A percentile compares a stretch with the other conserved stretches of the same genome.
Evolutionary conservation across 2,888 invertebrate genomes (phyloP).

Genomic region (Eupelmus urozonus): DNA sequence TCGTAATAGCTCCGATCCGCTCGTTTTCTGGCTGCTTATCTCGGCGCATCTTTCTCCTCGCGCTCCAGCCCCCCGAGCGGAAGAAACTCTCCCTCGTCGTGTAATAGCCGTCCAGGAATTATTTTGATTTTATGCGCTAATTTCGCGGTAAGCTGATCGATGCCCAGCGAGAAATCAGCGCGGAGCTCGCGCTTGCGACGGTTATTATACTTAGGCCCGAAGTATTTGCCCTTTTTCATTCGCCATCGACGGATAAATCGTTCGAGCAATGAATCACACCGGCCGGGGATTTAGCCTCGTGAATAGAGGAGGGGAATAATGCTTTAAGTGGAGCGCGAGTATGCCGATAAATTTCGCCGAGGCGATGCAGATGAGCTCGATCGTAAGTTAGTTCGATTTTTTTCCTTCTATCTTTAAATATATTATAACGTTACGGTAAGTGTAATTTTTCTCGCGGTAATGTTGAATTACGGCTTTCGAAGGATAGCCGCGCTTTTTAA

Average conservation of each 20-base stretch:
- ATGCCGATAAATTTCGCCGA: not conserved
- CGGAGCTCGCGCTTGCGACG: not conserved
- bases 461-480: too few species aligned
- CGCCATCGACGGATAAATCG: not conserved
- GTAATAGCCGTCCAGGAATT: conserved; percentile 11
- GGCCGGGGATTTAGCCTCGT: not conserved
- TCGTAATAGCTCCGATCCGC: conserved; percentile 25
- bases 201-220: not conserved
- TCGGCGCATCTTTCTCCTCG: not conserved
- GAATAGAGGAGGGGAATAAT: conserved; percentile 12
- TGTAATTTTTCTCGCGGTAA: too few species aligned
- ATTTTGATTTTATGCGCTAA: conserved; percentile 50
- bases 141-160: conserved; percentile 53
- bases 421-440: too few species aligned
- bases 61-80: not conserved
- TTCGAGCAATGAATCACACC: conserved; percentile 15
- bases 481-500: too few species aligned
- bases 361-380: too few species aligned
- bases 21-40: not conserved
- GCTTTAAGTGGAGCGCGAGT: not conserved
- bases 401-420: too few species aligned
- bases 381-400: too few species aligned
- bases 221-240: conserved; percentile 31
- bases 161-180: conserved; percentile 26
- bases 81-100: not conserved